Conservation (phyloP, 1,140 invertebrate species). For the Trichomalopsis sarcophagae region DNA sequence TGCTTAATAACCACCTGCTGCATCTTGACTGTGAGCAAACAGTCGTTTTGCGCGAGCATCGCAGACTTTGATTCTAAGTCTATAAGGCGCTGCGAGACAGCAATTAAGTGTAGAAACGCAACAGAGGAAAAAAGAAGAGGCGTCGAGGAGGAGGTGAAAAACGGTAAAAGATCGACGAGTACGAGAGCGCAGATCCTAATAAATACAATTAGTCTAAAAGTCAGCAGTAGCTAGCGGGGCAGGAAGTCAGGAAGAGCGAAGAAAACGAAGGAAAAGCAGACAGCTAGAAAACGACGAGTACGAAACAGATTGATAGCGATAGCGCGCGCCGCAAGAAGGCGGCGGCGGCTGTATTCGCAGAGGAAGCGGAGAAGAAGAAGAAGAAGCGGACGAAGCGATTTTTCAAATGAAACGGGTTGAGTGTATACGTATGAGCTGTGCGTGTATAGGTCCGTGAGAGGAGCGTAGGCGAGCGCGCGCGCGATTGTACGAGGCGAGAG, state of each 20-base stretch:
- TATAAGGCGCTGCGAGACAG: too few species aligned
- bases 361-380: neutral
- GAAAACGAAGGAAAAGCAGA: neutral
- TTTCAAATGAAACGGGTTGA: neutral
- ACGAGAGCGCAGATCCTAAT: neutral
- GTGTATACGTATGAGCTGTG: neutral
- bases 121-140: neutral
- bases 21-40: neutral
- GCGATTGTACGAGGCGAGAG: neutral
- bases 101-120: neutral
- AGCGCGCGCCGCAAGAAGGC: neutral
- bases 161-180: neutral
- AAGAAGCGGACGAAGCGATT: constrained; percentile 2
- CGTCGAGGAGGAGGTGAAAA: neutral
- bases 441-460: neutral
- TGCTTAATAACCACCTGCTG: neutral
- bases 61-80: neutral
- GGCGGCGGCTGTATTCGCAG: neutral
- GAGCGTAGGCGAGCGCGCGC: neutral
- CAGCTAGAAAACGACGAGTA: neutral
- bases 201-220: constrained; percentile 5
- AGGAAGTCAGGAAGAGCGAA: neutral
- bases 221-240: too few species aligned
- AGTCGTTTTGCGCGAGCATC: neutral
- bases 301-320: constrained; percentile 1